phyloP scores from a whole-genome alignment of 2,888 invertebrate genomes.

The Boloria selene region DNA sequence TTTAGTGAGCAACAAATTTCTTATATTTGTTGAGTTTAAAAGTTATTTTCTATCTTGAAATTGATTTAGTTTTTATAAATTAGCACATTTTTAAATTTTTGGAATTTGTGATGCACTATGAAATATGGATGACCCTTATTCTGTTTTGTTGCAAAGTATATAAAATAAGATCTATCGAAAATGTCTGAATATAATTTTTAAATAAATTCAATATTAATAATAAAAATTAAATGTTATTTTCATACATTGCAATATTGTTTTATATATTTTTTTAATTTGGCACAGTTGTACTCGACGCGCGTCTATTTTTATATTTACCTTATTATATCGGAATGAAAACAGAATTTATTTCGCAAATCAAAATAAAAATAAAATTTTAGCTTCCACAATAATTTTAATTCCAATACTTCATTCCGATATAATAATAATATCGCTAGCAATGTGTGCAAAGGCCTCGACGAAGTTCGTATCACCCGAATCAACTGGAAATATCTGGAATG shows the following conservation, averaged over 20 bases:
- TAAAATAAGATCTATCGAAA: slow-evolving; percentile 11
- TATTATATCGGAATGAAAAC: slow-evolving; percentile 64
- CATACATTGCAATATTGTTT: slow-evolving; percentile 22
- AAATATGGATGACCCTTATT: slow-evolving; percentile 17
- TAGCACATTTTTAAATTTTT: no score
- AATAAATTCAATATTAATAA: background rate
- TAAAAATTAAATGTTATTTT: background rate
- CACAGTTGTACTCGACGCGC: slow-evolving; percentile 70
- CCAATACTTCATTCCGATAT: slow-evolving; percentile 59
- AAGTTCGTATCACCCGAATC: slow-evolving; percentile 74
- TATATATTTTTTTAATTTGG: slow-evolving; percentile 37
- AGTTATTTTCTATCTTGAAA: no score
- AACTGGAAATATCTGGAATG: slow-evolving; percentile 53
- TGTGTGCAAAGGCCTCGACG: slow-evolving; percentile 76
- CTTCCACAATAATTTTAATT: background rate
- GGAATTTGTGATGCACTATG: slow-evolving; percentile 24
- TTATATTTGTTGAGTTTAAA: no score
- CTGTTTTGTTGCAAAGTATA: slow-evolving; percentile 4
- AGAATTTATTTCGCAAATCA: background rate
- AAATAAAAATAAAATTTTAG: background rate
- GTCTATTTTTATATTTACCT: slow-evolving; percentile 61
- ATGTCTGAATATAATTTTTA: slow-evolving; percentile 22
- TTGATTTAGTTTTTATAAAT: no score
- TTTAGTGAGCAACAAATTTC: no score
- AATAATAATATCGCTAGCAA: slow-evolving; percentile 72